Evolutionary conservation across 2,888 invertebrate genomes (phyloP).

Genomic region (Mythimna lalbum): DNA sequence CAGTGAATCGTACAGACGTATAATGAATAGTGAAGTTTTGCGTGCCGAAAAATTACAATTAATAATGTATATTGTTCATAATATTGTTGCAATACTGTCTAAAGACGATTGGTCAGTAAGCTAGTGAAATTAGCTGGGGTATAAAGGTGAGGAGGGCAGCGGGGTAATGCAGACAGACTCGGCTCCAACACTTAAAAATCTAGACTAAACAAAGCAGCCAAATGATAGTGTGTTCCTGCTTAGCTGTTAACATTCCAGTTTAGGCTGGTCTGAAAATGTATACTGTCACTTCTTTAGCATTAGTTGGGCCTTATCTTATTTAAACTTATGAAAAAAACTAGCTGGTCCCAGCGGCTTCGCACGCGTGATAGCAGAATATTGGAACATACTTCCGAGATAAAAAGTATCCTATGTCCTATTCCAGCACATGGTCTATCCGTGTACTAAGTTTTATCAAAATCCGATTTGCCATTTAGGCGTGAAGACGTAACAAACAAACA

Average conservation of each 20-base stretch:
- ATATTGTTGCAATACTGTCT: conserved; percentile 37
- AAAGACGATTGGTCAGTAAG: conserved; percentile 16
- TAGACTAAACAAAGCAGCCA: conserved; percentile 37
- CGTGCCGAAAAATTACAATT: conserved; percentile 30
- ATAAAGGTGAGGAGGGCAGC: neutral
- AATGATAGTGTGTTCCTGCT: neutral
- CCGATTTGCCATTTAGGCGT: no score
- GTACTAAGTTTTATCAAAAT: no score
- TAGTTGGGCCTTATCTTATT: no score
- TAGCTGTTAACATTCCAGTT: neutral
- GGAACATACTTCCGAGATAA: no score
- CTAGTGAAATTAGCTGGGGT: neutral
- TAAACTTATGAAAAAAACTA: no score
- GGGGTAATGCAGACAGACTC: conserved; percentile 1
- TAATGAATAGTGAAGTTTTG: no score
- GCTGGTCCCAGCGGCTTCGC: no score
- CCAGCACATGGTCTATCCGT: no score
- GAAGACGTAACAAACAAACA: no score
- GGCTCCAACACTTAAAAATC: conserved; percentile 15
- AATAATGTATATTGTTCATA: conserved; percentile 6
- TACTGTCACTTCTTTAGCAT: neutral
- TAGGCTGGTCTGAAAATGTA: neutral
- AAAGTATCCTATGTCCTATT: no score
- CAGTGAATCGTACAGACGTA: no score
- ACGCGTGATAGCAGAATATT: no score